A percentile compares a stretch with the other conserved stretches of the same genome.
phyloP scores from a whole-genome alignment of 1,140 invertebrate genomes.

The Littorina saxatilis region DNA sequence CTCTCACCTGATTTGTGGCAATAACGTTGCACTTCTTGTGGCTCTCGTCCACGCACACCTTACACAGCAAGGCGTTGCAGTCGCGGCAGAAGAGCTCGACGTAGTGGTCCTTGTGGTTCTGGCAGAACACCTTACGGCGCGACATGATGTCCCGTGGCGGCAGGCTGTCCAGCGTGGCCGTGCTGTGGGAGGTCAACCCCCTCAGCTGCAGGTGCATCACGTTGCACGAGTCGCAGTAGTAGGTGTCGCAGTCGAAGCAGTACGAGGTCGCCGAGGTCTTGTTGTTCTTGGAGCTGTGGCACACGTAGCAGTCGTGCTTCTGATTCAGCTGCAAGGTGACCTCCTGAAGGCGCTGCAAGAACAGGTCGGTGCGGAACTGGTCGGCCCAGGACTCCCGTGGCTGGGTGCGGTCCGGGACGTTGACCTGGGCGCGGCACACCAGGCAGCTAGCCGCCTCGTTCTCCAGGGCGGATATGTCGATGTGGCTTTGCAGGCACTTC shows the following conservation, averaged over 20 bases:
- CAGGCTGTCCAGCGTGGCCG: not conserved
- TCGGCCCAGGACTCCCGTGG: conserved; percentile 34
- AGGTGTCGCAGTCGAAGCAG: conserved; percentile 41
- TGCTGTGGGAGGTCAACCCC: conserved; percentile 23
- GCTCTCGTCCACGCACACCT: conserved; percentile 25
- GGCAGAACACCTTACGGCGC: not conserved
- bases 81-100: conserved; percentile 27
- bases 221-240: conserved; percentile 35
- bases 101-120: conserved; percentile 13
- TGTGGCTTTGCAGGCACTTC: conserved; percentile 39
- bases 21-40: conserved; percentile 18
- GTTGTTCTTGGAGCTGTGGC: conserved; percentile 22
- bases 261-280: conserved; percentile 9
- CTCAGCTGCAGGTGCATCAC: conserved; percentile 36
- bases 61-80: conserved; percentile 6
- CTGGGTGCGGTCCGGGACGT: conserved; percentile 23
- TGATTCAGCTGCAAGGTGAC: conserved; percentile 7
- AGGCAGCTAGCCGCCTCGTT: conserved; percentile 25
- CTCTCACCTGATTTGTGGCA: conserved; percentile 10
- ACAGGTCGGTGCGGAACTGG: conserved; percentile 42
- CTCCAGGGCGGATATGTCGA: conserved; percentile 27
- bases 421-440: conserved; percentile 20
- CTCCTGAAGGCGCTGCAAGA: conserved; percentile 33
- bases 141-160: conserved; percentile 25
- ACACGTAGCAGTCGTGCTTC: conserved; percentile 38